Evolutionary conservation across 1,140 invertebrate genomes (phyloP), one percentile per base, ranked within the genome.

Genomic region (Phthorimaea operculella): DNA sequence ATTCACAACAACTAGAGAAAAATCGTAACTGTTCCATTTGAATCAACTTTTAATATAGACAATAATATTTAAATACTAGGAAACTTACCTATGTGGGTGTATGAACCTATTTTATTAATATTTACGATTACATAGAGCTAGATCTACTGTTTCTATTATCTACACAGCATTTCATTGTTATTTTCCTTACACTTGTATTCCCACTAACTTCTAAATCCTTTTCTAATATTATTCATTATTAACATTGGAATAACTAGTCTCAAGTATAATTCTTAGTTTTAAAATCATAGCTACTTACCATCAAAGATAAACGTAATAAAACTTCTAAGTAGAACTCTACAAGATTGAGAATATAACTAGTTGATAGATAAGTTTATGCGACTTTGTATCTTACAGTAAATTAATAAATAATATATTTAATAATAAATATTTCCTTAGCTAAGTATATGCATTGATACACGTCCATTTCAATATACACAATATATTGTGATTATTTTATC

Each of bases 141-240:
- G 28, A 28, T 33, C 74, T 80, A 83, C 63, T 51, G 56, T 82
- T 76, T 76, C 83, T 87, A 87, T 87, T 87, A 87, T 87, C 86
- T 86, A 86, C 84, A 86, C 86, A 86, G 86, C 86, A 86, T 87
- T 85, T 81, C 61, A 62, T 71, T 53, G 49, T 52, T 28, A 28
- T 28, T 6, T 28, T 28, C 6, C 21, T 4, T 28, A 28, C 21
- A 52, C 36, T 39, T 60, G n/a, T 28, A 39, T 39, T 39, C 3
- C n/a, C 36, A 10, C n/a, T 39, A 39, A 39, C 36, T 3, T 39
- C 36, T 39, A 39, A 39, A 39, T 39, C 1, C 8, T 39, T 39
- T 5, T 5, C n/a, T 5, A 4, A 39, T 39, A 9, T 39, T 39
- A n/a, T n/a, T 34, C 33, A 34, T 12, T 39, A 39, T 5, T 39